Base-by-base conservation (phyloP, 2,888 invertebrate genomes). In the Balanococcus diminutus region DNA sequence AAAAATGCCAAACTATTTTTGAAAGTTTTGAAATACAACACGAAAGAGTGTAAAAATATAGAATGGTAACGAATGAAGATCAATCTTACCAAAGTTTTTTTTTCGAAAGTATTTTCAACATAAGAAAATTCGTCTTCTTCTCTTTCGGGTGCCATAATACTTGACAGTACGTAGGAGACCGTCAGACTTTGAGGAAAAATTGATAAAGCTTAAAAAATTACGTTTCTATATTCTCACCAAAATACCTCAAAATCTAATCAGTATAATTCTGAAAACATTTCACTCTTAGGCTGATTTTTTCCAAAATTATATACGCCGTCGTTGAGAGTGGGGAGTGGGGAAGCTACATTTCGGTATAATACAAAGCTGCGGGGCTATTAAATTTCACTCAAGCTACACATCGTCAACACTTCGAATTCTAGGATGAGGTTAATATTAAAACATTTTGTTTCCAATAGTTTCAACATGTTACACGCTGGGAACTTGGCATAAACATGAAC, bases 371-470 rank as follows among this genome's bases (percentile, higher is more conserved):
- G 56, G 56, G 22, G 56, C 22, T 56, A 56, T 56, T 56, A 56
- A 56, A 56, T 56, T 56, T 56, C 56, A 56, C 56, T 56, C 56
- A 56, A 56, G 56, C 56, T 22, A 56, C 56, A 56, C 19, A 56
- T 56, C 56, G 56, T 56, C 56, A 56, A 22, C 56, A 22, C 56
- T 56, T 56, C 19, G 22, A 56, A 19, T 22, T 56, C 56, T 56
- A 22, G 56, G 56, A 9, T 56, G 56, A 56, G 56, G 56, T 56
- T 56, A 56, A 56, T 56, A 56, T 56, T 56, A 56, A 56, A 56
- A 56, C 56, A 56, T 56, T 56, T 56, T 56, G 56, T 67, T 67
- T 67, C 14, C 67, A 67, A 67, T 67, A 67, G 28, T 67, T 67
- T 67, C 67, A 67, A 67, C 67, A 67, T 67, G 67, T 67, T 67